Conservation (phyloP, 1,140 invertebrate genomes). For the Listronotus oregonensis region DNA sequence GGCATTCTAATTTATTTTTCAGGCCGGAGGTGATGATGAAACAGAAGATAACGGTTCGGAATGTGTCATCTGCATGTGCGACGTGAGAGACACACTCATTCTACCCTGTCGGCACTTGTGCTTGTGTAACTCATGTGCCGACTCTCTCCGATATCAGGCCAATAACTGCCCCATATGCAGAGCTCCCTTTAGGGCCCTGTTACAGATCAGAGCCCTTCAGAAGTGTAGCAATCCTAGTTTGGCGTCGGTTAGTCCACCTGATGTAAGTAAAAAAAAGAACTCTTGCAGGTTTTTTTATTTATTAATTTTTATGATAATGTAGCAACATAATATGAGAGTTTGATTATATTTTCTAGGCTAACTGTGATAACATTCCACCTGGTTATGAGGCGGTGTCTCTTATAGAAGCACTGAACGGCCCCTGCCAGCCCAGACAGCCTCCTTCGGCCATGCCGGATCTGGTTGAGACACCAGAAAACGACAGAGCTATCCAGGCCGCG, state of each 20-base stretch:
- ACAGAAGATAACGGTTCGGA: constrained; percentile 96
- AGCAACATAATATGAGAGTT: neutral
- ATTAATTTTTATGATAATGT: too few relatives aligned
- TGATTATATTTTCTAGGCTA: constrained; percentile 44
- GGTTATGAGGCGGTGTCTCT: constrained; percentile 95
- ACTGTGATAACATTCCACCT: constrained; percentile 82
- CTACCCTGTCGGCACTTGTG: constrained; percentile 97
- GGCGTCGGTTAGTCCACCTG: constrained; percentile 60
- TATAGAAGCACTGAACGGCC: constrained; percentile 98
- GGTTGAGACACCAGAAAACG: constrained; percentile 56
- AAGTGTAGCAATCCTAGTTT: constrained; percentile 67
- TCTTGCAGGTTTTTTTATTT: too few relatives aligned
- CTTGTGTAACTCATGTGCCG: constrained; percentile 95
- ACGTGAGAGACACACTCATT: constrained; percentile 95
- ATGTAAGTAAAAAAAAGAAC: constrained; percentile 51
- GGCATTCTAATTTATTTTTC: too few relatives aligned
- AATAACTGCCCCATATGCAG: constrained; percentile 99
- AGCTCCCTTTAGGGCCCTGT: constrained; percentile 92
- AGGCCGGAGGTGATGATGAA: constrained; percentile 80
- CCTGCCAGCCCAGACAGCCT: constrained; percentile 65
- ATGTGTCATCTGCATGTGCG: constrained; percentile 99
- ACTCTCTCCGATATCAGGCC: constrained; percentile 94
- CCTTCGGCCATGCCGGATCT: constrained; percentile 62
- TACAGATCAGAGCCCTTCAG: constrained; percentile 94
- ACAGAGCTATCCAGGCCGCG: constrained; percentile 63